Base-by-base conservation (phyloP, 2,113 vertebrate genomes). In the Xiphophorus hellerii region DNA sequence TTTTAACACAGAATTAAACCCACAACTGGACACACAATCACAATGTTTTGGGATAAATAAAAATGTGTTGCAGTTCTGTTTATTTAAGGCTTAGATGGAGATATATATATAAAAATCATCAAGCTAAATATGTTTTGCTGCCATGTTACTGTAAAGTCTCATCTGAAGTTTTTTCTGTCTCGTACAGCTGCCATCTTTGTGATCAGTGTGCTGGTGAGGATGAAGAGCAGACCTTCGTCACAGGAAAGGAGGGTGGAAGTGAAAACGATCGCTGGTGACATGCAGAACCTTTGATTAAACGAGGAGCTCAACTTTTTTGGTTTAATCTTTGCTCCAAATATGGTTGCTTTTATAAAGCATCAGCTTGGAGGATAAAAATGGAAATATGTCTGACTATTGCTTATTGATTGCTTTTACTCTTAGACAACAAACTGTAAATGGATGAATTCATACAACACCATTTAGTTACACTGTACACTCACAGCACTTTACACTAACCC, bases 261-360 rank as follows among this genome's bases (percentile, higher is more conserved):
- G 73, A 64, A 33, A 48, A 76, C 35, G 4, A 2, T 44, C 58
- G 71, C 69, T 29, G 68, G 12, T 14, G n/a, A 54, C 35, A 2
- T 79, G 44, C 66, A 65, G 31, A 64, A 83, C 4, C 12, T 65
- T 27, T 25, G 61, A 72, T 66, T n/a, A 66, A 60, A 66, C n/a
- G 2, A 63, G 17, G 37, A 42, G n/a, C 66, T 44, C 13, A 10
- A 2, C 51, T 10, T 25, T 25, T 54, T n/a, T 5, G 44, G 17
- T 48, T 48, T 17, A 20, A 20, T 20, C 17, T 48, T 48, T 48
- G 14, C 44, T 48, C 44, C 17, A 48, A 22, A 5, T 48, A 2
- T 20, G 17, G 17, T 48, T 20, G 17, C 17, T 48, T 17, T 48
- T 4, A 17, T 48, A 17, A 48, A 48, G 5, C 14, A 20, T 6